Percentiles rank a stretch among this genome's conserved stretches.
These are phyloP conservation scores for Umimayanthus kanabou DNA, from an alignment of 92 coral and sea anemone genomes.

Conservation along the genomic window DNA sequence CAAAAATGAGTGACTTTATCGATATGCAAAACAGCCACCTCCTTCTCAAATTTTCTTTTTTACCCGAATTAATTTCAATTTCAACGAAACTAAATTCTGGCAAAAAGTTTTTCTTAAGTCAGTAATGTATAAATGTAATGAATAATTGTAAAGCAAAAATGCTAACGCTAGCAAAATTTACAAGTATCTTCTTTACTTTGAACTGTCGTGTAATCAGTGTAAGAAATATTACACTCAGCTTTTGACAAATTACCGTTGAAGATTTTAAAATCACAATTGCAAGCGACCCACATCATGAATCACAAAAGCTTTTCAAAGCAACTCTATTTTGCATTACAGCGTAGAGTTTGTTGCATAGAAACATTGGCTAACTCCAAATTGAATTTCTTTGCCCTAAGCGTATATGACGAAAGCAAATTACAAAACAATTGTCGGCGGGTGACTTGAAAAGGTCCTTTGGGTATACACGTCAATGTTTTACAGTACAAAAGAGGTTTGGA, in stretches of 20 bases:
- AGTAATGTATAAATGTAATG: background rate
- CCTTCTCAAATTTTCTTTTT: no score
- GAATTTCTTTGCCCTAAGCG: slow-evolving; percentile 5
- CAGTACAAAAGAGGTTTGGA: background rate
- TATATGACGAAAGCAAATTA: background rate
- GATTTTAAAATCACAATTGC: background rate
- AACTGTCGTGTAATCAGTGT: no score
- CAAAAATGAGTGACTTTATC: no score
- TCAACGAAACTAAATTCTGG: no score
- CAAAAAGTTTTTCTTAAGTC: background rate
- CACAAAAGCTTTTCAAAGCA: slow-evolving; percentile 7
- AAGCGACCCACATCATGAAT: background rate
- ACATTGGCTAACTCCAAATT: background rate
- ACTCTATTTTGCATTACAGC: background rate
- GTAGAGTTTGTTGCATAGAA: background rate
- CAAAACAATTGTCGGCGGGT: slow-evolving; percentile 2
- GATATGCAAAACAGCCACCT: no score
- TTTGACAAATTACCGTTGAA: background rate
- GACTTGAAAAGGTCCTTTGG: slow-evolving; percentile 22
- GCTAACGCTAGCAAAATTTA: background rate
- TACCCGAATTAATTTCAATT: no score
- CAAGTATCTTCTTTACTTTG: background rate
- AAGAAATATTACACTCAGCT: background rate
- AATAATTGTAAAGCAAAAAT: background rate
- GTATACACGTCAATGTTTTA: slow-evolving; percentile 17